phyloP scores from a whole-genome alignment of 2,797 vertebrate genomes.

The Antennarius maculatus region DNA sequence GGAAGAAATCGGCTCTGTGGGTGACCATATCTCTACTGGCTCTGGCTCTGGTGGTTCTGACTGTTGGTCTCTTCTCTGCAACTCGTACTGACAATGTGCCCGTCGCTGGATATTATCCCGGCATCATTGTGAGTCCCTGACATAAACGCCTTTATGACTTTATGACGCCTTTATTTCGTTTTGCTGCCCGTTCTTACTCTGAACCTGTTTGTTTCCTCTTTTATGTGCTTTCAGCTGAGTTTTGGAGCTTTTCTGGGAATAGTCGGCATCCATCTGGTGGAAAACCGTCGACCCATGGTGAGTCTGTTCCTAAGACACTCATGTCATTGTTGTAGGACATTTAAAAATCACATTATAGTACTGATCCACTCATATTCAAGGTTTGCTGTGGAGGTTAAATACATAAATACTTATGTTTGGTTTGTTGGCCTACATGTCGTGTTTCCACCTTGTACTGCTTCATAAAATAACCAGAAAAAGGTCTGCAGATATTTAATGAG shows the following conservation, averaged over 20 bases:
- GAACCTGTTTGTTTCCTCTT: neutral
- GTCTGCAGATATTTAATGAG: neutral
- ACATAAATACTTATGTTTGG: too few relatives aligned
- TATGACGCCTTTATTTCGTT: neutral
- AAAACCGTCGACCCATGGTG: slow-evolving; percentile 96
- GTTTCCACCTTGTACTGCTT: neutral
- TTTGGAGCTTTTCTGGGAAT: slow-evolving; percentile 95
- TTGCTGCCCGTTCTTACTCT: neutral
- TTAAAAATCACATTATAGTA: neutral
- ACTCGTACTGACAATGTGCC: slow-evolving; percentile 92
- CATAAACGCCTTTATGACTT: neutral
- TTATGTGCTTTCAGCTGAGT: slow-evolving; percentile 83
- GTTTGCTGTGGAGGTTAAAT: too few relatives aligned
- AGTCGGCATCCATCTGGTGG: slow-evolving; percentile 90
- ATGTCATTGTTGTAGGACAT: neutral
- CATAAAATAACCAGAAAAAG: too few relatives aligned
- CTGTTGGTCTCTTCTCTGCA: slow-evolving; percentile 88
- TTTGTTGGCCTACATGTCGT: neutral
- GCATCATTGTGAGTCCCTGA: slow-evolving; percentile 88
- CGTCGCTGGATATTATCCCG: slow-evolving; percentile 92
- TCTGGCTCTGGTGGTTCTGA: slow-evolving; percentile 86
- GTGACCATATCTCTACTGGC: slow-evolving; percentile 85
- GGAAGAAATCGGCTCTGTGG: slow-evolving; percentile 88
- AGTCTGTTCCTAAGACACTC: slow-evolving; percentile 62
- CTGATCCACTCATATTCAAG: neutral